These are phyloP conservation scores for Umimayanthus chanpuru DNA, from an alignment of 92 coral and sea anemone species.

Conservation along the genomic window DNA sequence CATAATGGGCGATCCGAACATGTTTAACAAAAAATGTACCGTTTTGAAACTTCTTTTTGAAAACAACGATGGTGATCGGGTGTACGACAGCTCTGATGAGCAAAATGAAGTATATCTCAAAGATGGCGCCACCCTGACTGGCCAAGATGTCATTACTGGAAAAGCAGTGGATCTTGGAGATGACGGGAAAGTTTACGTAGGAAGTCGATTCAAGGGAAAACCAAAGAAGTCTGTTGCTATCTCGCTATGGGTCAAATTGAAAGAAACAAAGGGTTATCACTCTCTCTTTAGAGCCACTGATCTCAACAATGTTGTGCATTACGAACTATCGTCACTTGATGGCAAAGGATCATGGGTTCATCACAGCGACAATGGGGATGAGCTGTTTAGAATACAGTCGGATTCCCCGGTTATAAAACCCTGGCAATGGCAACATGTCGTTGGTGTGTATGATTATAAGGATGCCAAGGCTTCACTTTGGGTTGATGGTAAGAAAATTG, in stretches of 20 bases:
- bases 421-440: slow-evolving; percentile 78
- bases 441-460: slow-evolving; percentile 63
- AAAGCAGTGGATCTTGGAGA: slow-evolving; percentile 66
- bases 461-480: slow-evolving; percentile 69
- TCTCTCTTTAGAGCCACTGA: slow-evolving; percentile 75
- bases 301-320: slow-evolving; percentile 55
- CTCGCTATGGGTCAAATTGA: slow-evolving; percentile 78
- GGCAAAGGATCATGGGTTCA: slow-evolving; percentile 84
- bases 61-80: slow-evolving; percentile 55
- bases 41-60: slow-evolving; percentile 81
- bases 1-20: slow-evolving; percentile 67
- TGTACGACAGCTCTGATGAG: slow-evolving; percentile 74
- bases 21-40: slow-evolving; percentile 69
- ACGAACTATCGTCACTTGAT: slow-evolving; percentile 64
- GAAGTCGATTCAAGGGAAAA: slow-evolving; percentile 73
- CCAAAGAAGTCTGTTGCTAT: slow-evolving; percentile 82
- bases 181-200: slow-evolving; percentile 65
- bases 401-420: slow-evolving; percentile 64
- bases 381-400: slow-evolving; percentile 75
- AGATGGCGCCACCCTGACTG: slow-evolving; percentile 68
- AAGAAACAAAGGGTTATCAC: slow-evolving; percentile 55
- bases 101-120: slow-evolving; percentile 70
- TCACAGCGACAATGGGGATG: slow-evolving; percentile 69
- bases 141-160: slow-evolving; percentile 61
- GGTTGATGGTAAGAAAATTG: slow-evolving; percentile 77